These are phyloP conservation scores for Charaxes varanes DNA, from an alignment of 1,140 invertebrate genomes.

Conservation along the genomic window DNA sequence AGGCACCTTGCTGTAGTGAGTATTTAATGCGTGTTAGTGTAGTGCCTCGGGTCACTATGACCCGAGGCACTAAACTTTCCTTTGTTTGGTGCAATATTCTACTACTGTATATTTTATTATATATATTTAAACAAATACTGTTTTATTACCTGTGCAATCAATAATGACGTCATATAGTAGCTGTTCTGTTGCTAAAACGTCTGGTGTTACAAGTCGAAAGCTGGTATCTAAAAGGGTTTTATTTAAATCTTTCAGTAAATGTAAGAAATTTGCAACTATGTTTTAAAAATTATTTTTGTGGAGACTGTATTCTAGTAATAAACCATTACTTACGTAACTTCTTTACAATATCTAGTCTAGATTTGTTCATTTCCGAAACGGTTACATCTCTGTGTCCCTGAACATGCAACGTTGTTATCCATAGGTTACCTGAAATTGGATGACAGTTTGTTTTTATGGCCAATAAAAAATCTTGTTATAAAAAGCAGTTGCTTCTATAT, in stretches of 20 bases:
- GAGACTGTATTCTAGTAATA: too few relatives aligned
- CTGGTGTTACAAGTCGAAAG: slow-evolving; percentile 73
- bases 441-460: slow-evolving; percentile 2
- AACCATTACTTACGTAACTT: slow-evolving; percentile 76
- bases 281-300: too few relatives aligned
- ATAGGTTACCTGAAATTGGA: slow-evolving; percentile 73
- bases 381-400: slow-evolving; percentile 80
- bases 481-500: too few relatives aligned
- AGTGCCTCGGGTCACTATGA: too few relatives aligned
- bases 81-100: too few relatives aligned
- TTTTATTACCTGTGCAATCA: slow-evolving; percentile 78
- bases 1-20: too few relatives aligned
- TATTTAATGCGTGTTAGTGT: too few relatives aligned
- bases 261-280: too few relatives aligned
- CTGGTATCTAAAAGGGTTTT: slow-evolving; percentile 76
- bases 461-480: too few relatives aligned
- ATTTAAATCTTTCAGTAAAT: too few relatives aligned
- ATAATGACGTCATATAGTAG: slow-evolving; percentile 76
- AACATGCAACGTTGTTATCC: slow-evolving; percentile 77
- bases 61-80: too few relatives aligned
- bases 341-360: slow-evolving; percentile 70
- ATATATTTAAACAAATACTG: not conserved
- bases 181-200: slow-evolving; percentile 70
- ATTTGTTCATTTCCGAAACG: slow-evolving; percentile 77
- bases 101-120: too few relatives aligned